Base-by-base conservation (phyloP, 2,888 invertebrate genomes). In the Celastrina argiolus region DNA sequence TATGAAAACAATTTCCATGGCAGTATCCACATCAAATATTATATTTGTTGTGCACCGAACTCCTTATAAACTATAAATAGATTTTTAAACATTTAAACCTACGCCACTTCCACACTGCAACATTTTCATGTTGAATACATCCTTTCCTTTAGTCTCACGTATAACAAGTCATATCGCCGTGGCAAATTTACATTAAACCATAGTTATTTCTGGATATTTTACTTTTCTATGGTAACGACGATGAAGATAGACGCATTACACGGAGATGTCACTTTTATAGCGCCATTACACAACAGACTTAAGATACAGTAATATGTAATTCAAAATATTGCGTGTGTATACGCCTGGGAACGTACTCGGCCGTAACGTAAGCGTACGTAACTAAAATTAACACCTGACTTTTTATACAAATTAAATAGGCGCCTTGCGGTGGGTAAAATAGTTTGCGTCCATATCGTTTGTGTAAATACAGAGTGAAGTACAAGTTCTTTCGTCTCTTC, bases 51-150 rank as follows among this genome's bases (percentile, higher is more conserved):
- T 61, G 36, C 36, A 61, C 22, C 39, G n/a, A 31, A 28, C 58
- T 61, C 36, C 61, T 61, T 61, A 61, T 36, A 61, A 22, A 36
- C 61, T 61, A 36, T 36, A 58, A 31, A 61, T 61, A 61, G 61
- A 61, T 39, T 26, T 31, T 61, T 61, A 61, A 61, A 61, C 61
- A 22, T 22, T 22, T 61, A 61, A 61, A 61, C 22, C 61, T 61
- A 61, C 22, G 61, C 39, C 61, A 39, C 61, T 22, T 39, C 61
- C 22, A 36, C 36, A 16, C 31, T 36, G 36, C 36, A 22, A 59
- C 34, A 61, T 14, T 39, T 39, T 22, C 18, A 14, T 7, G 36
- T 61, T 2, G 0, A 61, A 59, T 18, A 18, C 18, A 51, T 18
- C 45, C 18, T 10, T 45, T 45, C 45, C 45, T 18, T 45, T 2